A percentile compares a stretch with the other conserved stretches of the same genome.
Conservation (phyloP, 2,888 invertebrate genomes). For the Latheticus oryzae region DNA sequence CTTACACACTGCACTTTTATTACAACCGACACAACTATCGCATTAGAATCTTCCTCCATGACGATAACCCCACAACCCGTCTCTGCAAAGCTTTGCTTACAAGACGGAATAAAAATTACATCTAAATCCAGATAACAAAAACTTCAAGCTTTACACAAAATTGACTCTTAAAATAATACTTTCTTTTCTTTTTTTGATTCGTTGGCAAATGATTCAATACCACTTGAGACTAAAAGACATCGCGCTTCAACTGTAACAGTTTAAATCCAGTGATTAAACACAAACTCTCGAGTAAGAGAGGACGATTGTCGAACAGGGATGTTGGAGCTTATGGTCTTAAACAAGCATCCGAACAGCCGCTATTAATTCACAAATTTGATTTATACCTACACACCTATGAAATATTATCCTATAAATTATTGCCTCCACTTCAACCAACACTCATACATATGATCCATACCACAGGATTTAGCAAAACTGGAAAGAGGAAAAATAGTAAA, state of each 20-base stretch:
- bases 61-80: constrained; percentile 16
- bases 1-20: constrained; percentile 35
- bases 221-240: constrained; percentile 37
- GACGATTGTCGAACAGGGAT: constrained; percentile 55
- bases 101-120: no score
- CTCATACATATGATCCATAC: constrained; percentile 38
- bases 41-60: constrained; percentile 8
- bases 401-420: constrained; percentile 58
- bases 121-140: constrained; percentile 7
- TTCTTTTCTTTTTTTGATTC: no score
- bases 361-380: constrained; percentile 57
- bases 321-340: constrained; percentile 58
- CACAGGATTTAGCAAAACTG: no score
- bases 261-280: constrained; percentile 46
- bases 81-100: no score
- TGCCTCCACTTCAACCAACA: constrained; percentile 41
- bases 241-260: constrained; percentile 41
- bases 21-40: constrained; percentile 19
- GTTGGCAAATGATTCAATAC: constrained; percentile 36
- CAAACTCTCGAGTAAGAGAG: constrained; percentile 48
- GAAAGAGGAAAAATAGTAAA: no score
- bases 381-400: constrained; percentile 56
- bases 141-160: background rate
- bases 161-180: background rate
- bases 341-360: constrained; percentile 53